Conservation (phyloP, 2,797 vertebrate genomes). For the Hafferia zeledoni region DNA sequence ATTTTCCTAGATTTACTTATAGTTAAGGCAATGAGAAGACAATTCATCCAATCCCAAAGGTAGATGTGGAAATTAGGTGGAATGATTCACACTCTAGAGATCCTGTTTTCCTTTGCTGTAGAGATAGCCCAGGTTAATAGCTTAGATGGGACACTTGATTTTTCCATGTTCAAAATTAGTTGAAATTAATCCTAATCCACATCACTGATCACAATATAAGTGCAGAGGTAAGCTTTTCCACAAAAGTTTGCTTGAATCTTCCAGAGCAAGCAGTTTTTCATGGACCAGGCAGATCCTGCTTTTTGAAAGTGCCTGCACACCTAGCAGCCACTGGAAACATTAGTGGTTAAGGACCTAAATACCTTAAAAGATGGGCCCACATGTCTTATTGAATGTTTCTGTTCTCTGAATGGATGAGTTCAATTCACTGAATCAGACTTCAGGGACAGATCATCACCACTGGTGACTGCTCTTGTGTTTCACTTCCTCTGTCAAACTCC, state of each 20-base stretch:
- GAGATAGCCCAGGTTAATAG: background rate
- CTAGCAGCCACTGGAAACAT: conserved; percentile 27
- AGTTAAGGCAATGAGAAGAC: background rate
- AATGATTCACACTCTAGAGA: background rate
- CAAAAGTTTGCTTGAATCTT: conserved; percentile 1
- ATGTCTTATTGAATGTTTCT: conserved; percentile 43
- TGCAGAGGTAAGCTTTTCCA: conserved; percentile 49
- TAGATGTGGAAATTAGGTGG: background rate
- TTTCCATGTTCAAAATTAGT: background rate
- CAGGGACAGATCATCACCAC: conserved; percentile 57
- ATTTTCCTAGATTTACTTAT: background rate
- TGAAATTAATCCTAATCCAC: conserved; percentile 35
- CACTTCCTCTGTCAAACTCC: conserved; percentile 2
- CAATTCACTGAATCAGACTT: conserved; percentile 58
- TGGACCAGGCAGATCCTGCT: background rate
- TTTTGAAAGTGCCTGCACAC: conserved; percentile 12
- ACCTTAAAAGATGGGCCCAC: conserved; percentile 34
- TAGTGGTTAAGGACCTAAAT: conserved; percentile 58
- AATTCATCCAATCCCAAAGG: background rate
- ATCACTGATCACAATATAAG: background rate
- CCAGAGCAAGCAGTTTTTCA: conserved; percentile 42
- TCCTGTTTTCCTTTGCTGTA: background rate
- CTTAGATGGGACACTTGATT: background rate
- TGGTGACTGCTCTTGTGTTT: conserved; percentile 61
- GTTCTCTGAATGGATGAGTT: conserved; percentile 56